Base-by-base conservation (phyloP, 2,888 invertebrate genomes). In the Amphipyra tragopoginis region DNA sequence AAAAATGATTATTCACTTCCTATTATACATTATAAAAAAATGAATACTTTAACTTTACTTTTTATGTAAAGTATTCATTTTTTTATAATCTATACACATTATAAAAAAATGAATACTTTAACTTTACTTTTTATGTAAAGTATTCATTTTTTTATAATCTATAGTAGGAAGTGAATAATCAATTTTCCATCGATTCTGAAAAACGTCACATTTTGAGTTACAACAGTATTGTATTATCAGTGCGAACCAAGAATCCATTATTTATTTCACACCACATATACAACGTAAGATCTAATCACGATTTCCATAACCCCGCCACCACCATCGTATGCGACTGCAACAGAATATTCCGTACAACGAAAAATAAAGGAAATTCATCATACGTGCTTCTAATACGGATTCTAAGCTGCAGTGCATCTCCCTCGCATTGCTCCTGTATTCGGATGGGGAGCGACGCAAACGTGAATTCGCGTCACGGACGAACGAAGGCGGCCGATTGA, bases 281-380 rank as follows among this genome's bases (percentile, higher is more conserved):
- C 49, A 38, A 72, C 43, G 21, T 72, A 77, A 64, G 49, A 53
- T 62, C 50, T 56, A 60, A 73, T 73, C 77, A 72, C 55, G 39
- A 73, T 77, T 73, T 44, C 61, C 60, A 76, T 72, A 71, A 76
- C 69, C 75, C 15, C 14, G 7, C 5, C 33, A 50, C 72, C 55
- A 54, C 54, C 60, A 58, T 14, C 63, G 13, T 14, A 3, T 39
- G 10, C 14, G 8, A 5, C 45, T 14, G 64, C 48, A 55, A 55
- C 65, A 54, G 77, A 72, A 76, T 76, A 72, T 72, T 75, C 40
- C 21, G 73, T 56, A 58, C 77, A 44, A 59, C 52, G 49, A 62
- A 67, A 77, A 77, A 73, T 74, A 77, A 73, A 65, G 79, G 61
- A 74, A 74, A 74, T 68, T 59, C 72, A 70, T 78, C 72, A 60